These are phyloP conservation scores for Platypus cylindrus DNA, from an alignment of 2,888 invertebrate species.

Conservation along the genomic window DNA sequence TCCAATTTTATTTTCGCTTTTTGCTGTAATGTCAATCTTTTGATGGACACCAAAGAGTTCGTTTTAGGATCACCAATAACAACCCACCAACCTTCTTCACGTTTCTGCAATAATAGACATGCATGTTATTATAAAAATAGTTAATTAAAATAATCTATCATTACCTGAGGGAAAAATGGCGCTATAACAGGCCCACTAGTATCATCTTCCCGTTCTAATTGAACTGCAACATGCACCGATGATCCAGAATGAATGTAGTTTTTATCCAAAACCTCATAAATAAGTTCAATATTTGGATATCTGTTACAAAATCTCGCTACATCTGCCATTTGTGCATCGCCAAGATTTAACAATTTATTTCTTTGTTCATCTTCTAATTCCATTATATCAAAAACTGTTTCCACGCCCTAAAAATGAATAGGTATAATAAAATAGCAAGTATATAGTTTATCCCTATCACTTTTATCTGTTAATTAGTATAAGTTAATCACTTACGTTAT, in stretches of 20 bases:
- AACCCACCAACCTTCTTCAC: conserved; percentile 95
- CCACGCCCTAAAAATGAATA: conserved; percentile 45
- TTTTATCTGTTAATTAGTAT: too few species aligned
- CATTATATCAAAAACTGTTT: conserved; percentile 92
- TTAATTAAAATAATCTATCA: conserved; percentile 1
- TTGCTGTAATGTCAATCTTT: conserved; percentile 87
- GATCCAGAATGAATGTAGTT: conserved; percentile 69
- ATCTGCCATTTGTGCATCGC: conserved; percentile 86
- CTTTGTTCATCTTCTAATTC: conserved; percentile 87
- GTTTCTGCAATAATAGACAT: conserved; percentile 50
- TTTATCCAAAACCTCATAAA: conserved; percentile 77
- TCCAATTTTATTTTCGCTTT: conserved; percentile 78
- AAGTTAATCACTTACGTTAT: conserved; percentile 63
- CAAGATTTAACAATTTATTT: conserved; percentile 63
- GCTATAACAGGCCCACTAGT: conserved; percentile 94
- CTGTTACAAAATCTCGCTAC: conserved; percentile 98
- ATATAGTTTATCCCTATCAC: too few species aligned
- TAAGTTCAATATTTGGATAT: conserved; percentile 96
- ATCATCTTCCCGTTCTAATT: conserved; percentile 93
- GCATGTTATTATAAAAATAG: conserved; percentile 2
- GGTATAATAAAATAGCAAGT: too few species aligned
- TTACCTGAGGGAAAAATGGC: conserved; percentile 91
- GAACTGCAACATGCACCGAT: conserved; percentile 80
- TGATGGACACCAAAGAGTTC: conserved; percentile 93
- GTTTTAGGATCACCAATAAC: conserved; percentile 93